Percentiles rank a stretch among this genome's conserved stretches.
These are phyloP conservation scores for Ranitomeya imitator DNA, from an alignment of 2,113 vertebrate genomes.

Conservation along the genomic window DNA sequence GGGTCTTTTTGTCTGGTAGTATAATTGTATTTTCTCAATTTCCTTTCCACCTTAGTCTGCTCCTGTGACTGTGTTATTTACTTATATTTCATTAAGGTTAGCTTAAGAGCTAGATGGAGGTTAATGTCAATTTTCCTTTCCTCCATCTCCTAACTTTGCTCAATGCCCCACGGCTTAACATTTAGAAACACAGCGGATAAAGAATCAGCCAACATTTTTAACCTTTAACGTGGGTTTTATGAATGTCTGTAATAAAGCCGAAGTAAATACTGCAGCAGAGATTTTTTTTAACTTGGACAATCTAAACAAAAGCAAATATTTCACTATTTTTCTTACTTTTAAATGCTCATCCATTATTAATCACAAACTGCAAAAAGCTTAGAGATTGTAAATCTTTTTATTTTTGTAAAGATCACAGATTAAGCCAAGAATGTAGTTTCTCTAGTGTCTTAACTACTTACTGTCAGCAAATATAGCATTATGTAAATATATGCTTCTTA, in stretches of 20 bases:
- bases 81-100: slow-evolving; percentile 57
- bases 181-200: slow-evolving; percentile 52
- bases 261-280: slow-evolving; percentile 36
- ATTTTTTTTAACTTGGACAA: slow-evolving; percentile 33
- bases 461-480: not conserved
- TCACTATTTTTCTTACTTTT: not conserved
- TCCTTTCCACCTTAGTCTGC: slow-evolving; percentile 39
- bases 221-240: slow-evolving; percentile 43
- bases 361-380: not conserved
- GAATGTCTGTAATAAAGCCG: slow-evolving; percentile 49
- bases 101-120: slow-evolving; percentile 43
- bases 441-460: not conserved
- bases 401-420: not conserved
- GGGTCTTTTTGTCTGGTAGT: slow-evolving; percentile 16
- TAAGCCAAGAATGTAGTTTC: not conserved
- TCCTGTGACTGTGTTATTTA: slow-evolving; percentile 45
- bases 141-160: slow-evolving; percentile 46
- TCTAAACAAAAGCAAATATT: slow-evolving; percentile 22
- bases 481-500: not conserved
- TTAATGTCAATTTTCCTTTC: slow-evolving; percentile 54
- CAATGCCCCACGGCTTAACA: slow-evolving; percentile 51
- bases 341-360: not conserved
- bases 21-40: slow-evolving; percentile 42
- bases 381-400: not conserved
- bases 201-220: slow-evolving; percentile 51